Conservation (phyloP, 1,140 invertebrate species). For the Trialeurodes vaporariorum region DNA sequence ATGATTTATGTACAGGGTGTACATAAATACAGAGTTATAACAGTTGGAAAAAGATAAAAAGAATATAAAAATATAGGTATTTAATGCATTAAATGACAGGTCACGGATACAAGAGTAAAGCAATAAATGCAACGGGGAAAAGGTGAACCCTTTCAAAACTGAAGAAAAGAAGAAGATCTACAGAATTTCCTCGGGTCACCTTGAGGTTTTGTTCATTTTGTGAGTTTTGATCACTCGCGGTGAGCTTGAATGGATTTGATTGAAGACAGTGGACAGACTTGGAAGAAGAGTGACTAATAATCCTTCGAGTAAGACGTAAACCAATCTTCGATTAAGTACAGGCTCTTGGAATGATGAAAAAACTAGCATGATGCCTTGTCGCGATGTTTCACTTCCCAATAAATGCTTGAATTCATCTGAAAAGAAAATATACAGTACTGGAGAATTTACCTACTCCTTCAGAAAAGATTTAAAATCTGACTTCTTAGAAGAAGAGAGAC, state of each 20-base stretch:
- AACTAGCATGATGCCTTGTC: constrained; percentile 72
- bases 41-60: no score
- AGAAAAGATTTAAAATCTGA: no score
- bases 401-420: constrained; percentile 82
- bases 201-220: background rate
- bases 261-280: constrained; percentile 48
- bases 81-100: background rate
- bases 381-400: constrained; percentile 79
- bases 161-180: background rate
- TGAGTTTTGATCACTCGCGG: constrained; percentile 17
- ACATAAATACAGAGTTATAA: no score
- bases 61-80: background rate
- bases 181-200: background rate
- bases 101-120: background rate
- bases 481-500: no score
- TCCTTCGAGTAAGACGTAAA: constrained; percentile 79
- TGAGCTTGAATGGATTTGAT: constrained; percentile 50
- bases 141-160: no score
- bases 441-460: no score
- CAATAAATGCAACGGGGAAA: background rate
- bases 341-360: constrained; percentile 81
- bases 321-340: constrained; percentile 69
- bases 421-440: no score
- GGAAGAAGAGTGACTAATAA: constrained; percentile 64
- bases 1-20: no score